Evolutionary conservation across 2,888 invertebrate species (phyloP).

Genomic region (Elysia crispata): DNA sequence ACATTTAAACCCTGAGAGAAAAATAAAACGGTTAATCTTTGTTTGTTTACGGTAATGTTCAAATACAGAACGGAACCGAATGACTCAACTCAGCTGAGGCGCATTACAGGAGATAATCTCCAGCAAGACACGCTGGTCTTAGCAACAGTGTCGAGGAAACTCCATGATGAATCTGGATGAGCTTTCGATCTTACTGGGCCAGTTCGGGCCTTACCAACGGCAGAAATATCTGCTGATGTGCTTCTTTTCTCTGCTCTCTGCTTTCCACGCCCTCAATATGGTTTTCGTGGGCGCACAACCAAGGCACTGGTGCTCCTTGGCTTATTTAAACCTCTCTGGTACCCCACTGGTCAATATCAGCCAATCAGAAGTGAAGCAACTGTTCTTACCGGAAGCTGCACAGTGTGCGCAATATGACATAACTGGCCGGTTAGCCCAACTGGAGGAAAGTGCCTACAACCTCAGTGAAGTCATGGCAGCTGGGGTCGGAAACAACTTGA

Average conservation of each 20-base stretch:
- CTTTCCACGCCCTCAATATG: conserved; percentile 94
- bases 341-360: conserved; percentile 5
- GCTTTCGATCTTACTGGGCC: conserved; percentile 86
- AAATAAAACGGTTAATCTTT: no score
- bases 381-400: background rate
- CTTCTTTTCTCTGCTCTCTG: conserved; percentile 92
- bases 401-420: conserved; percentile 14
- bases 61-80: no score
- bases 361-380: no score
- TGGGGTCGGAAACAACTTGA: background rate
- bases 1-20: no score
- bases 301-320: conserved; percentile 86
- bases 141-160: background rate
- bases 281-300: conserved; percentile 93
- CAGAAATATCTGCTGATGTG: conserved; percentile 91
- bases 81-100: no score
- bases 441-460: background rate
- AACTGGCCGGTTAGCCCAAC: background rate
- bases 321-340: background rate
- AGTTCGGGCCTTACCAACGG: conserved; percentile 93
- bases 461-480: background rate
- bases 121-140: no score
- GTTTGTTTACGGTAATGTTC: no score
- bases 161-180: conserved; percentile 63
- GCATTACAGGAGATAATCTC: no score